Conservation (phyloP, 2,888 invertebrate genomes). For the Melieria omissa region DNA sequence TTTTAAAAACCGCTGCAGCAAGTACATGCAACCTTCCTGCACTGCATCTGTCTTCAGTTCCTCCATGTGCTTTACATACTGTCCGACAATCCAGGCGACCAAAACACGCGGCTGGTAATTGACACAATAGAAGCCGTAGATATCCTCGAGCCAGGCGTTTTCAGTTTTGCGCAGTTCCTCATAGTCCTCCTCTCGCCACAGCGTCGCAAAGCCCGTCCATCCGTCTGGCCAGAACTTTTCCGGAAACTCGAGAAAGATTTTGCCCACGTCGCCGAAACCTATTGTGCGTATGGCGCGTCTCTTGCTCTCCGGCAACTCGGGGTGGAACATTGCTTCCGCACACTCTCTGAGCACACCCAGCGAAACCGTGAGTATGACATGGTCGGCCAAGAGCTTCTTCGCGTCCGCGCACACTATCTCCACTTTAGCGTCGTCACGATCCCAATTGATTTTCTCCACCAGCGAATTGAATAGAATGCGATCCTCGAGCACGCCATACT, state of each 20-base stretch:
- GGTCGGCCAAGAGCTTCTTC: slow-evolving; percentile 67
- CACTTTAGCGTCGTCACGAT: slow-evolving; percentile 43
- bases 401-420: slow-evolving; percentile 53
- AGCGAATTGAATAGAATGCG: slow-evolving; percentile 49
- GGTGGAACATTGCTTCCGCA: slow-evolving; percentile 63
- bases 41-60: slow-evolving; percentile 67
- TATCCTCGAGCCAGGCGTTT: slow-evolving; percentile 71
- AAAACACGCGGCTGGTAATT: slow-evolving; percentile 72
- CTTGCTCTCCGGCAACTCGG: slow-evolving; percentile 67
- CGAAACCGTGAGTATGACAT: slow-evolving; percentile 71
- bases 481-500: slow-evolving; percentile 52
- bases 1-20: slow-evolving; percentile 53
- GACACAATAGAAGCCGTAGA: slow-evolving; percentile 76
- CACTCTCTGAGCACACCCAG: slow-evolving; percentile 71
- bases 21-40: slow-evolving; percentile 46
- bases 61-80: slow-evolving; percentile 72
- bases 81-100: slow-evolving; percentile 75
- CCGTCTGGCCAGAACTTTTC: slow-evolving; percentile 70
- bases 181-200: slow-evolving; percentile 70
- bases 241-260: slow-evolving; percentile 72
- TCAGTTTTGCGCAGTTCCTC: slow-evolving; percentile 40
- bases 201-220: slow-evolving; percentile 68
- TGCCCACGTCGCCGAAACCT: slow-evolving; percentile 71
- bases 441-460: slow-evolving; percentile 50
- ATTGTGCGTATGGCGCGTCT: slow-evolving; percentile 68